Base-by-base conservation (phyloP, 2,888 invertebrate genomes). In the Heliconius hortense region DNA sequence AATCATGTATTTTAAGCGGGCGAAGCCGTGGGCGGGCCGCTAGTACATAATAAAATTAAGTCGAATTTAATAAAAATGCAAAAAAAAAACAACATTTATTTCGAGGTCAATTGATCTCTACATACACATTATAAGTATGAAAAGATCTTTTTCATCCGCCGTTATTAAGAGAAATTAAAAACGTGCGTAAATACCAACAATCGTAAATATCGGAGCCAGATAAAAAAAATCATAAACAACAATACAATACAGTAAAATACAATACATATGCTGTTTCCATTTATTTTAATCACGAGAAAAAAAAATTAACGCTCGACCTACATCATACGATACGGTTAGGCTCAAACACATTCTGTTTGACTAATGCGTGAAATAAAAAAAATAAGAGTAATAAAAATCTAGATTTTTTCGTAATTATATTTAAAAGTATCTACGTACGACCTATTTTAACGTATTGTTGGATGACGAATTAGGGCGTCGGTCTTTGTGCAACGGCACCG, bases 261-360 rank as follows among this genome's bases (percentile, higher is more conserved):
- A 73, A 67, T 39, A 70, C 72, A 53, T 31, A 64, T 66, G 69
- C 60, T 60, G 15, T 60, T 78, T 73, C 53, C 77, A 75, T 73
- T 64, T 73, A 77, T 74, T 78, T 74, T 70, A 74, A 78, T 78
- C 74, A 78, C 39, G 68, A 71, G 62, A 69, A 64, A 35, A 78
- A 76, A 76, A 78, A 72, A 78, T 72, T 71, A 75, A 76, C 66
- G 69, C 72, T 72, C 72, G 78, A 73, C 78, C 76, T 76, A 76
- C 56, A 70, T 43, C 66, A 69, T 74, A 72, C 56, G 43, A 74
- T 76, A 74, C 56, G 43, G 66, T 60, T 74, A 74, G 73, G 53
- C n/a, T 28, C 24, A 69, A 69, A 68, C 72, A 66, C 28, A 43
- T 39, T 67, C 56, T 64, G 28, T 66, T 64, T 64, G 48, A 31